Conservation (phyloP, 2,797 vertebrate species). For the Siniperca undulata region DNA sequence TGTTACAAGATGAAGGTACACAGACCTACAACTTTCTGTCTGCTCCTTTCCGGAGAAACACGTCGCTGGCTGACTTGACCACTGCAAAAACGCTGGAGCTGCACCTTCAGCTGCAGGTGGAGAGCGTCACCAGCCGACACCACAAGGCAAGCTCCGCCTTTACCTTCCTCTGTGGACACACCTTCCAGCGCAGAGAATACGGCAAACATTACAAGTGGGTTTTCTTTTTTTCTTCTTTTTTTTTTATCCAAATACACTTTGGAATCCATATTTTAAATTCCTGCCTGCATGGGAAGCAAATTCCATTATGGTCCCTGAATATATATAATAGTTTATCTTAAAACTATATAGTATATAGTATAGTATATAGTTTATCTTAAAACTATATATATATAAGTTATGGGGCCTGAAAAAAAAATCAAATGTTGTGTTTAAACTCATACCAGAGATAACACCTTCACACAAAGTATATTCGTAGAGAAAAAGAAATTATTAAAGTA, state of each 20-base stretch:
- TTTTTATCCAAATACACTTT: neutral
- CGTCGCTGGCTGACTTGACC: slow-evolving; percentile 88
- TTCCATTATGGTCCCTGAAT: neutral
- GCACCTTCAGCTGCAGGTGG: slow-evolving; percentile 91
- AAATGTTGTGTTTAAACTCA: neutral
- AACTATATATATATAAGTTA: no score
- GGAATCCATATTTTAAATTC: neutral
- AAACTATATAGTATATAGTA: no score
- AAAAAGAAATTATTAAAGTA: neutral
- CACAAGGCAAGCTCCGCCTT: slow-evolving; percentile 95
- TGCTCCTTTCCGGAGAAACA: slow-evolving; percentile 86
- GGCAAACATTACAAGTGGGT: slow-evolving; percentile 89
- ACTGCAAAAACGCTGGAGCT: slow-evolving; percentile 81
- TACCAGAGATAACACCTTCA: neutral
- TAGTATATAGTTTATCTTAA: no score
- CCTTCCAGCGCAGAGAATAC: slow-evolving; percentile 93
- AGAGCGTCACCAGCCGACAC: slow-evolving; percentile 92
- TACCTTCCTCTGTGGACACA: slow-evolving; percentile 92
- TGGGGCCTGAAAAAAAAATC: neutral
- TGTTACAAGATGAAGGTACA: slow-evolving; percentile 89
- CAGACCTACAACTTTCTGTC: slow-evolving; percentile 93
- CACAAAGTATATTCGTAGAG: neutral
- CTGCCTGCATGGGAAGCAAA: neutral
- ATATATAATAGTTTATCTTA: no score
- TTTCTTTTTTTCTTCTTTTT: neutral